Base-by-base conservation (phyloP, 1,140 invertebrate species). In the Ips nitidus region DNA sequence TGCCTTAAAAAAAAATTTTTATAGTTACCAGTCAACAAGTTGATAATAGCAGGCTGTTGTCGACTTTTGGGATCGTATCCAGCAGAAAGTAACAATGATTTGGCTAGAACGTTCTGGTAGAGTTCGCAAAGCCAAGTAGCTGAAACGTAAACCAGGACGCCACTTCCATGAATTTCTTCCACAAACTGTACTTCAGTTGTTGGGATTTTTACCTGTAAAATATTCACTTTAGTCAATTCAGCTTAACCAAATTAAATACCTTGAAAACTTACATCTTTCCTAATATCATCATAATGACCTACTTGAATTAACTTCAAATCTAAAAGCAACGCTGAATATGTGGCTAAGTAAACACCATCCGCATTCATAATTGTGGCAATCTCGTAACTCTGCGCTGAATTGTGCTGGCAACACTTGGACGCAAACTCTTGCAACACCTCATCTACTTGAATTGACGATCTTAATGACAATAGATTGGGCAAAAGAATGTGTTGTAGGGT, bases 331-430 rank as follows among this genome's bases (percentile, higher is more conserved):
- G 92, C 90, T 1, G 92, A 88, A 77, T 95, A 95, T 1, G 92
- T 94, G 1, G 94, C 92, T 60, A 97, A 83, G 80, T 98, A 98
- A 57, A 98, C 92, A 57, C 94, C 94, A 84, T 98, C 95, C 37
- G 94, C 94, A 81, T 98, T 98, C 83, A 97, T 91, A 53, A 97
- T 94, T 38, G 91, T 93, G 2, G 89, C 82, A 2, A 83, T 84
- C 52, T 83, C 83, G 69, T 86, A 84, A 66, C 85, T 82, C 81
- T 86, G 80, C 55, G 83, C 83, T 60, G 82, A 83, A 77, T 87
- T 88, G 87, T 94, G 91, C 84, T 95, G 88, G 81, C 94, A 97
- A 77, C 95, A 95, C 69, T 91, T 89, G 1, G 94, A 96, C 1
- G 94, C 90, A 79, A 97, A 96, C 76, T 93, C 90, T 80, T 96